A percentile compares a stretch with the other conserved stretches of the same genome.
phyloP scores from a whole-genome alignment of 2,797 vertebrate species.

The Epinephelus malabaricus region DNA sequence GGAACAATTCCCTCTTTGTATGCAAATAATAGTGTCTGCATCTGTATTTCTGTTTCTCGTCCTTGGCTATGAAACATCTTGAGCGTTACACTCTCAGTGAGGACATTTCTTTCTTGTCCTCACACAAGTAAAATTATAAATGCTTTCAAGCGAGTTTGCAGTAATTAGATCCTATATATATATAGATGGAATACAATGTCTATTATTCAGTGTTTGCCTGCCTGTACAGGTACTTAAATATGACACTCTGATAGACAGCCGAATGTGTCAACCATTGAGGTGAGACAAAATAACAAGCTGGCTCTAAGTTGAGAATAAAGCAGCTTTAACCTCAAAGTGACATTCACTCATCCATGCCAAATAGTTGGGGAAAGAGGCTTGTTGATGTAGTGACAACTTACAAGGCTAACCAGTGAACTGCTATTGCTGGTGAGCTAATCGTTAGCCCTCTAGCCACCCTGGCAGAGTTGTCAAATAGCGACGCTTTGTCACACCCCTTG shows the following conservation, averaged over 20 bases:
- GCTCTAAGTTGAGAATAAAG: too few relatives aligned
- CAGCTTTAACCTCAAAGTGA: background rate
- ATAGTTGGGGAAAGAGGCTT: too few relatives aligned
- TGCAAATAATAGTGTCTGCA: conserved; percentile 46
- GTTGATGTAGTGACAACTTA: too few relatives aligned
- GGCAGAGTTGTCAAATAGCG: too few relatives aligned
- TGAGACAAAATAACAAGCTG: background rate
- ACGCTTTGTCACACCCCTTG: too few relatives aligned
- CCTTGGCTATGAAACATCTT: conserved; percentile 16
- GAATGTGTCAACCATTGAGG: background rate
- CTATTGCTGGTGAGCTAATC: too few relatives aligned
- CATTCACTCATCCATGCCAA: background rate
- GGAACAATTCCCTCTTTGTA: conserved; percentile 44
- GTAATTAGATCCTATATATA: background rate
- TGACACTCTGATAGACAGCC: background rate
- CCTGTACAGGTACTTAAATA: too few relatives aligned
- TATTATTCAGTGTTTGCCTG: too few relatives aligned
- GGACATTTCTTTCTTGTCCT: background rate
- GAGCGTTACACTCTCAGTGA: background rate
- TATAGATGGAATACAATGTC: background rate
- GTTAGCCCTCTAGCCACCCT: too few relatives aligned
- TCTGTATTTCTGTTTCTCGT: background rate
- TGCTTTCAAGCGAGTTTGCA: conserved; percentile 8
- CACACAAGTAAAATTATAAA: background rate
- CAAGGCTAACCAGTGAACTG: too few relatives aligned